Evolutionary conservation across 2,888 invertebrate genomes (phyloP).

Genomic region (Pyrrhia umbra): DNA sequence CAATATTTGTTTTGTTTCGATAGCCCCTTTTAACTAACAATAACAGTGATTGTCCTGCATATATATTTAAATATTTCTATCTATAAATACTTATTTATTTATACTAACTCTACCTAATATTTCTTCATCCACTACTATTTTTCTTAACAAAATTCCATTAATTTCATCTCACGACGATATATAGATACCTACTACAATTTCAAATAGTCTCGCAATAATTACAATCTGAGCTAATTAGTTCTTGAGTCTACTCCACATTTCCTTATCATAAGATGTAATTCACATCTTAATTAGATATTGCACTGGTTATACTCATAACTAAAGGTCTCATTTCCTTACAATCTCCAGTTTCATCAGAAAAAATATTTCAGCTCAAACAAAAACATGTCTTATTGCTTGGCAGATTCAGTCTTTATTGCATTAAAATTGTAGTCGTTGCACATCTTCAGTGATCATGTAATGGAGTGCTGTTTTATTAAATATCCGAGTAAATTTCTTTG

Average conservation of each 20-base stretch:
- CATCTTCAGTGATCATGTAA: conserved; percentile 58
- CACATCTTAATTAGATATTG: conserved; percentile 52
- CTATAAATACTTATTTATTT: conserved; percentile 1
- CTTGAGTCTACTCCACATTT: conserved; percentile 20
- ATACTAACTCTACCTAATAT: background rate
- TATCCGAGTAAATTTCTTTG: conserved; percentile 62
- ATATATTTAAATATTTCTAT: conserved; percentile 7
- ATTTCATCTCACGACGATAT: background rate
- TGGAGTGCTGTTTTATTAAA: conserved; percentile 70
- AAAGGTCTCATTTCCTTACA: conserved; percentile 59
- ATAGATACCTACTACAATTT: background rate
- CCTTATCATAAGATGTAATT: conserved; percentile 49
- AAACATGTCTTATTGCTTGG: conserved; percentile 33
- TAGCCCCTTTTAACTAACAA: conserved; percentile 34
- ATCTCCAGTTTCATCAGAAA: conserved; percentile 43
- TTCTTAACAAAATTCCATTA: background rate
- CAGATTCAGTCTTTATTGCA: conserved; percentile 34
- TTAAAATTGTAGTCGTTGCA: conserved; percentile 34
- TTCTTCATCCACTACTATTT: background rate
- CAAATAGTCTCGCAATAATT: conserved; percentile 9
- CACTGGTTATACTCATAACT: conserved; percentile 39
- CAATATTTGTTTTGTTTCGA: conserved; percentile 65
- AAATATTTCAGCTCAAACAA: conserved; percentile 12
- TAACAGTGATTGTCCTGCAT: background rate
- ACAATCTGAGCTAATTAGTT: conserved; percentile 28